These are phyloP conservation scores for Melanchra persicariae DNA, from an alignment of 2,888 invertebrate species.

Conservation along the genomic window DNA sequence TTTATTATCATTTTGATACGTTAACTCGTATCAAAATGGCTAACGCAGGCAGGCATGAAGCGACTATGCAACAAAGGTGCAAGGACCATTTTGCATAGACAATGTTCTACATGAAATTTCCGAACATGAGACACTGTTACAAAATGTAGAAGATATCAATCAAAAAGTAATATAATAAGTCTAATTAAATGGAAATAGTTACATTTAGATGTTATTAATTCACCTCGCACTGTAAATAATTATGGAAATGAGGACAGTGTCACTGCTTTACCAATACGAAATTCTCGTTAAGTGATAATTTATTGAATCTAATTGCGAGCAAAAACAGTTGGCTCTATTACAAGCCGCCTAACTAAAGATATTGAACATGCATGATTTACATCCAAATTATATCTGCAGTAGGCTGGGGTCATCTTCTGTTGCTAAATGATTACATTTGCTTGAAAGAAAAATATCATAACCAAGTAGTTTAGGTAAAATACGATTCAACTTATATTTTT, in stretches of 20 bases:
- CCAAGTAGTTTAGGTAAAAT: not conserved
- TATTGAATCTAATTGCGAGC: slow-evolving; percentile 27
- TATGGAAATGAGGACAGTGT: slow-evolving; percentile 25
- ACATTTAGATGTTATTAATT: slow-evolving; percentile 16
- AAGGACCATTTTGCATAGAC: not conserved
- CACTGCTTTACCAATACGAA: slow-evolving; percentile 16
- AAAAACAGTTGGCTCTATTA: slow-evolving; percentile 40
- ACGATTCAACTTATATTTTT: no score
- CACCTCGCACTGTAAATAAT: not conserved
- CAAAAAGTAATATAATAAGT: not conserved
- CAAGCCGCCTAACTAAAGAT: slow-evolving; percentile 1
- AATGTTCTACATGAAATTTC: not conserved
- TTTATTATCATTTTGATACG: not conserved
- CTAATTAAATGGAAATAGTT: no score
- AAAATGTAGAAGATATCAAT: not conserved
- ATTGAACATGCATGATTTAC: slow-evolving; percentile 26
- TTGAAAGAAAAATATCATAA: not conserved
- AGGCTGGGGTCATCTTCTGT: slow-evolving; percentile 3
- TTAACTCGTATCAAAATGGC: no score
- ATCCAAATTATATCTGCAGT: slow-evolving; percentile 8
- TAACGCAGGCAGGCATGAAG: not conserved
- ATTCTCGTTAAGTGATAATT: slow-evolving; percentile 37
- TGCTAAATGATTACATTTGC: not conserved
- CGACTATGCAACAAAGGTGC: not conserved
- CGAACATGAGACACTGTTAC: not conserved